phyloP scores from a whole-genome alignment of 2,888 invertebrate species.

The Zygothrica quintamaculata region DNA sequence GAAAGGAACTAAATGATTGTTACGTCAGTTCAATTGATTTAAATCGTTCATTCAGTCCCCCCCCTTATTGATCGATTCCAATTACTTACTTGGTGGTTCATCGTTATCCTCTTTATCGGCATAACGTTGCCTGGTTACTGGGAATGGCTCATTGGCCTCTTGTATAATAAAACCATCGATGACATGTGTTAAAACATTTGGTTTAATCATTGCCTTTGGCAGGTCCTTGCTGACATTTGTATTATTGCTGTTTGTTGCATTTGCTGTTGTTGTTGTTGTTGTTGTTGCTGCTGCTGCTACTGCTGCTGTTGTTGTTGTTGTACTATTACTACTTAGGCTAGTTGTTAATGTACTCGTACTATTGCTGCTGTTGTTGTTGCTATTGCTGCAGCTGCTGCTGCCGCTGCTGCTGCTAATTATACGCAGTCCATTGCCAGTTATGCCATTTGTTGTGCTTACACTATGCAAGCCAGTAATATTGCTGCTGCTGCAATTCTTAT shows the following conservation, averaged over 20 bases:
- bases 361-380: conserved; percentile 28
- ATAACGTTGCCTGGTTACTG: conserved; percentile 88
- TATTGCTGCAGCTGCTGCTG: conserved; percentile 19
- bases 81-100: conserved; percentile 91
- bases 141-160: conserved; percentile 96
- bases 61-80: too few relatives aligned
- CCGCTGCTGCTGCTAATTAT: conserved; percentile 25
- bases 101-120: conserved; percentile 87
- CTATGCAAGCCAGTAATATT: conserved; percentile 45
- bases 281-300: conserved; percentile 47
- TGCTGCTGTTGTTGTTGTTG: conserved; percentile 12
- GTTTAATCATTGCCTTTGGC: conserved; percentile 97
- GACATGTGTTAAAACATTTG: conserved; percentile 97
- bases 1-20: too few relatives aligned
- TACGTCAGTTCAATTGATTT: too few relatives aligned
- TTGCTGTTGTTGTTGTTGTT: too few relatives aligned
- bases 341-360: conserved; percentile 14
- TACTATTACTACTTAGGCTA: conserved; percentile 15
- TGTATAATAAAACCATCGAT: conserved; percentile 99
- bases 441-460: conserved; percentile 57
- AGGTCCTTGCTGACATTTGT: conserved; percentile 86
- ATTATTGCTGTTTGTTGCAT: too few relatives aligned
- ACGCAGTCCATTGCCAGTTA: conserved; percentile 44
- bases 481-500: conserved; percentile 23
- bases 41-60: too few relatives aligned